These are phyloP conservation scores for Chromis chromis DNA, from an alignment of 2,797 vertebrate genomes.

Conservation along the genomic window DNA sequence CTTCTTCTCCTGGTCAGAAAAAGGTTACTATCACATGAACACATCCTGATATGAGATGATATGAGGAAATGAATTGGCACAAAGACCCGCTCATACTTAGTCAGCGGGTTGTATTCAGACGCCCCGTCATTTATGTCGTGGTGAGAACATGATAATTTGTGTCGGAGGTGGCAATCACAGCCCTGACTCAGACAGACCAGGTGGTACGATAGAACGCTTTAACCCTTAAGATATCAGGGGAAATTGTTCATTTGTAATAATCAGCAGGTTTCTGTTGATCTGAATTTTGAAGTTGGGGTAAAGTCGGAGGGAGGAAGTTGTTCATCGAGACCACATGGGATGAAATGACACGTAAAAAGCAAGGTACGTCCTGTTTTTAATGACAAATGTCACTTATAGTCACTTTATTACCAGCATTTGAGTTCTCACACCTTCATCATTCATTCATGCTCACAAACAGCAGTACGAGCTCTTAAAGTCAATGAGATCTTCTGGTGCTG, in stretches of 20 bases:
- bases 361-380: too few species aligned
- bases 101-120: constrained; percentile 42
- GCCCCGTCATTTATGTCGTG: constrained; percentile 45
- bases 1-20: not conserved
- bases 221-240: not conserved
- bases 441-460: too few species aligned
- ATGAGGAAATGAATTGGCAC: constrained; percentile 24
- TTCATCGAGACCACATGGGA: too few species aligned
- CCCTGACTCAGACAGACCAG: constrained; percentile 31
- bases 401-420: too few species aligned
- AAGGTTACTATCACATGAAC: not conserved
- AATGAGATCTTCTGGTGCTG: too few species aligned
- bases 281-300: too few species aligned
- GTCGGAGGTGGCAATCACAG: constrained; percentile 50
- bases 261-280: not conserved
- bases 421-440: not conserved
- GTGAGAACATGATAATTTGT: constrained; percentile 47
- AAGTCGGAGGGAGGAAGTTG: too few species aligned
- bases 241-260: not conserved
- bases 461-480: too few species aligned
- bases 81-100: constrained; percentile 15
- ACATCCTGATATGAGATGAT: constrained; percentile 12
- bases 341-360: too few species aligned
- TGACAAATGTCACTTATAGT: too few species aligned
- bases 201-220: not conserved